Evolutionary conservation across 2,113 vertebrate species (phyloP).

Genomic region (Crotalus tigris): DNA sequence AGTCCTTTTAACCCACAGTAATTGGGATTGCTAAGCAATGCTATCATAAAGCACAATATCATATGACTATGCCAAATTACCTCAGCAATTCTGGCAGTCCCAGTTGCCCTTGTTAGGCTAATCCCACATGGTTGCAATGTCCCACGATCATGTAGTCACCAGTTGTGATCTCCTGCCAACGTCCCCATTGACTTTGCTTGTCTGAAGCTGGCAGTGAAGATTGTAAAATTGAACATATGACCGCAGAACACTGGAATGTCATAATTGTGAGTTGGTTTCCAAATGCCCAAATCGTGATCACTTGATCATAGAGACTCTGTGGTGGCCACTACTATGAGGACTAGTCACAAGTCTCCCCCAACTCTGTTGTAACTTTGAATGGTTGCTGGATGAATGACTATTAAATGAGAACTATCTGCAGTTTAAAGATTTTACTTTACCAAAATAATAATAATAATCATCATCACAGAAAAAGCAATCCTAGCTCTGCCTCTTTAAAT

Average conservation of each 20-base stretch:
- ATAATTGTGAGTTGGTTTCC: neutral
- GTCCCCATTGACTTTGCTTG: neutral
- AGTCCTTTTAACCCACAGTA: neutral
- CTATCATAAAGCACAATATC: neutral
- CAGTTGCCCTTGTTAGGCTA: neutral
- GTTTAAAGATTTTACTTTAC: neutral
- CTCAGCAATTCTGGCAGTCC: neutral
- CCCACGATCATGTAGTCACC: neutral
- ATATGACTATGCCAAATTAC: neutral
- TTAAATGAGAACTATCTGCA: neutral
- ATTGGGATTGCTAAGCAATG: neutral
- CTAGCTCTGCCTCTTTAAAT: neutral
- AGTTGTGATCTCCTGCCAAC: neutral
- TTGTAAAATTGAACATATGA: neutral
- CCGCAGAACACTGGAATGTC: accelerated
- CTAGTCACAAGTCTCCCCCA: neutral
- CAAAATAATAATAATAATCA: neutral
- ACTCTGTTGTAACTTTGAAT: neutral
- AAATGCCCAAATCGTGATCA: neutral
- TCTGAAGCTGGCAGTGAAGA: neutral
- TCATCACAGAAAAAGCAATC: neutral
- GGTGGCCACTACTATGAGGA: neutral
- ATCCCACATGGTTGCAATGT: neutral
- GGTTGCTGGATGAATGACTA: neutral
- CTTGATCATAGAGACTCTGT: neutral